Conservation (phyloP, 2,113 vertebrate species). For the Tricholaema leucomelas region DNA sequence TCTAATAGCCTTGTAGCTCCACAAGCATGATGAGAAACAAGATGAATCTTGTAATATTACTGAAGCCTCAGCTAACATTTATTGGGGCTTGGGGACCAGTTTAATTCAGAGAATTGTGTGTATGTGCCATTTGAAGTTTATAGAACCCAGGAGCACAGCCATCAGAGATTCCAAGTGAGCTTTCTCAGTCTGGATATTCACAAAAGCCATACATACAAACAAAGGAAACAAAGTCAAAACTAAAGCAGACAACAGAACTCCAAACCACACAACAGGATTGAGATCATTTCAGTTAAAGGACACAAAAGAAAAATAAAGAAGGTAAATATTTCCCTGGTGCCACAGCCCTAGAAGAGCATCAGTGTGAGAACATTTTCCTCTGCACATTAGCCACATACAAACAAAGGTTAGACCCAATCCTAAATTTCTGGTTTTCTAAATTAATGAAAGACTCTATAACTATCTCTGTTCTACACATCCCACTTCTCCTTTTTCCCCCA, state of each 20-base stretch:
- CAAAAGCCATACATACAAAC: not conserved
- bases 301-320: not conserved
- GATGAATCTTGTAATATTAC: not conserved
- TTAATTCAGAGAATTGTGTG: not conserved
- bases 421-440: not conserved
- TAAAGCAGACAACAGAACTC: not conserved
- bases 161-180: not conserved
- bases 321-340: not conserved
- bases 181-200: not conserved
- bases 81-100: not conserved
- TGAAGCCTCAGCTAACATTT: not conserved
- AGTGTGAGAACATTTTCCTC: not conserved
- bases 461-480: not conserved
- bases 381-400: not conserved
- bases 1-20: not conserved
- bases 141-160: fast-evolving
- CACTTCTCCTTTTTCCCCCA: not conserved
- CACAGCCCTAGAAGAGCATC: not conserved
- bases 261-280: not conserved
- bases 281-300: not conserved
- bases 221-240: not conserved
- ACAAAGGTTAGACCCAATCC: not conserved
- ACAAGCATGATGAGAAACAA: not conserved
- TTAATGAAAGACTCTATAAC: not conserved
- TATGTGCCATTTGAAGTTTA: not conserved